Base-by-base conservation (phyloP, 2,888 invertebrate genomes). In the Nemotelus pantherinus region DNA sequence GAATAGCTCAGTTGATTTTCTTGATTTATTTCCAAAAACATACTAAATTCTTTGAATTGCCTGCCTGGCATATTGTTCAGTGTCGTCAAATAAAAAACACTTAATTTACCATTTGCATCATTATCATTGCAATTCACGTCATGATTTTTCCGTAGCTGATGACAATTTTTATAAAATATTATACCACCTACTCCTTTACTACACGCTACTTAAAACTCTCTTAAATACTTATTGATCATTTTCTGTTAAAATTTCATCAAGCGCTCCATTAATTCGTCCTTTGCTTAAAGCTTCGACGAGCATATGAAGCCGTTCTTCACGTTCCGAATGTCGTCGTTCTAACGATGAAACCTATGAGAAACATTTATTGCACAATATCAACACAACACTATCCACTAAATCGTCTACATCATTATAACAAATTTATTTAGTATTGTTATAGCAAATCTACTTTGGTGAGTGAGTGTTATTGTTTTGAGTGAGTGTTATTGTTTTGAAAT, bases 231-330 rank as follows among this genome's bases (percentile, higher is more conserved):
- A 85, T 86, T 83, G 80, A 85, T 68, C 74, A 86, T 81, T 77
- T 39, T 80, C 77, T 41, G 78, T 74, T 74, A 80, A 77, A 71
- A 80, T 78, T 60, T 86, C 86, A 78, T 86, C 86, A 64, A 87
- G 83, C 10, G 86, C 85, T 25, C 86, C 86, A 78, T 86, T 86
- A 9, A 87, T 81, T 41, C 87, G 84, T 58, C 87, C 87, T 81
- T 87, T 87, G 81, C 87, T 87, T n/a, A 87, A 82, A 44, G 87
- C 87, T 79, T 87, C 87, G 44, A 87, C 87, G 48, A 87, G 82
- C 84, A 87, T 84, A 76, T 87, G 87, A 67, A 87, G 82, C 7
- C 87, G 85, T 78, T 87, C 86, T 82, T 87, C 87, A 47, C 87
- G 86, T 82, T 87, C 87, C 67, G 86, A 85, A 78, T 87, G 87